Conservation (phyloP, 2,797 vertebrate species). For the Philypnodon macrostomus region DNA sequence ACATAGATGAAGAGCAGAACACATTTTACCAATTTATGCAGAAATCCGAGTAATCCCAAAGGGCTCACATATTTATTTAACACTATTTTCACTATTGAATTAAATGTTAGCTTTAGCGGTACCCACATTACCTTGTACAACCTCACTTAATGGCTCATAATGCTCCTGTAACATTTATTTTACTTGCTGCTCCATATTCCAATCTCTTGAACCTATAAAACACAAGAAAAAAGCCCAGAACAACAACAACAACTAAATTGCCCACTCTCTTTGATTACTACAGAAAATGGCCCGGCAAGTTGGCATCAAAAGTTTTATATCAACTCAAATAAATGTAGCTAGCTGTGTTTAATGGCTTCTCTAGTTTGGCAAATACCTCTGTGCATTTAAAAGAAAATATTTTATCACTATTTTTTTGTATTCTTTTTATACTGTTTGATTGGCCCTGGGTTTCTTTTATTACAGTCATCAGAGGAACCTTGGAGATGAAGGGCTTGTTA, state of each 20-base stretch:
- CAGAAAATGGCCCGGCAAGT: constrained; percentile 12
- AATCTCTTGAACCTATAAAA: constrained; percentile 5
- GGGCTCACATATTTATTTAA: too few relatives aligned
- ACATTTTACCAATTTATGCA: too few relatives aligned
- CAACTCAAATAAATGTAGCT: constrained; percentile 9
- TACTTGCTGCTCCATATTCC: constrained; percentile 2
- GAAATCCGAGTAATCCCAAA: too few relatives aligned
- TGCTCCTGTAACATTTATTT: not conserved
- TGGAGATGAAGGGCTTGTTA: constrained; percentile 66
- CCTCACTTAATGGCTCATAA: constrained; percentile 6
- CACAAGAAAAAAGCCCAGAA: constrained; percentile 6
- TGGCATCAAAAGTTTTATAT: constrained; percentile 3
- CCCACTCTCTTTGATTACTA: constrained; percentile 39
- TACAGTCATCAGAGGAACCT: constrained; percentile 49
- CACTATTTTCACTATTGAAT: too few relatives aligned
- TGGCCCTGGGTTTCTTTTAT: constrained; percentile 47
- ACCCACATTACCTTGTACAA: not conserved
- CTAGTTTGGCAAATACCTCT: constrained; percentile 6
- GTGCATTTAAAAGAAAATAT: constrained; percentile 12
- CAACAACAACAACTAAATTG: constrained; percentile 27
- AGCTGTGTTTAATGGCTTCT: constrained; percentile 9
- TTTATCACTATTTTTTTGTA: not conserved
- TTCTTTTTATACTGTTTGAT: constrained; percentile 30
- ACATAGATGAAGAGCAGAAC: too few relatives aligned
- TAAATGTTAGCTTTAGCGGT: constrained; percentile 1